Conservation (phyloP, 2,888 invertebrate species). For the Tuberolachnus salignus region DNA sequence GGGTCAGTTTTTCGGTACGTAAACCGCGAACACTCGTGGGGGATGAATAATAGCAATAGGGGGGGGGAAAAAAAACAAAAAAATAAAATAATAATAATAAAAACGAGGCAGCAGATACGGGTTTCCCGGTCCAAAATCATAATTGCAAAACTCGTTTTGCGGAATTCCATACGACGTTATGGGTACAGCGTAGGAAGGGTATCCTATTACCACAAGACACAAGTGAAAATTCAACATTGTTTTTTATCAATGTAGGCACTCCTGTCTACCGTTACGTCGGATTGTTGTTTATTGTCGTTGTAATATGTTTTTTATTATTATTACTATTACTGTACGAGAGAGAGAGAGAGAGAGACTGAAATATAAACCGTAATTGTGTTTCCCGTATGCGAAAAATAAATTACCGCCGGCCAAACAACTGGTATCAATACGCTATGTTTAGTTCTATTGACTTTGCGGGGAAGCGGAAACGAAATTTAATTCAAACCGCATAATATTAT, state of each 20-base stretch:
- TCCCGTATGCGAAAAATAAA: conserved; percentile 12
- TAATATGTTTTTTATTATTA: too few relatives aligned
- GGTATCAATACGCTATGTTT: not conserved
- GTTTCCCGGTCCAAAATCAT: conserved; percentile 7
- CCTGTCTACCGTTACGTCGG: conserved; percentile 6
- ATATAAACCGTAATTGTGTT: not conserved
- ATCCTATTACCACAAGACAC: conserved; percentile 2
- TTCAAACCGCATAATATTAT: not conserved
- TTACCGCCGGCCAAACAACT: too few relatives aligned
- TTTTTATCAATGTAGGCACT: not conserved
- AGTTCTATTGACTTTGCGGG: not conserved
- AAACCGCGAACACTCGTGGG: too few relatives aligned
- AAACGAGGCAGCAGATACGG: not conserved
- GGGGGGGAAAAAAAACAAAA: too few relatives aligned
- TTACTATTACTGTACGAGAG: too few relatives aligned
- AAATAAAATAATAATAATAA: too few relatives aligned
- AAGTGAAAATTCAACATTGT: conserved; percentile 22
- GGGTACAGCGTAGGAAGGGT: not conserved
- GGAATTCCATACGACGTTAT: not conserved
- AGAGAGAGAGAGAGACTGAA: too few relatives aligned
- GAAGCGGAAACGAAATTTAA: not conserved
- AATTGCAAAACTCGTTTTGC: not conserved
- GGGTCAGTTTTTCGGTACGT: too few relatives aligned
- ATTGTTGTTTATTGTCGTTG: not conserved
- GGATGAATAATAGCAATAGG: not conserved